Percentiles rank a stretch among this genome's conserved stretches.
Conservation (phyloP, 1,140 invertebrate genomes). For the Carcinoscorpius rotundicauda region DNA sequence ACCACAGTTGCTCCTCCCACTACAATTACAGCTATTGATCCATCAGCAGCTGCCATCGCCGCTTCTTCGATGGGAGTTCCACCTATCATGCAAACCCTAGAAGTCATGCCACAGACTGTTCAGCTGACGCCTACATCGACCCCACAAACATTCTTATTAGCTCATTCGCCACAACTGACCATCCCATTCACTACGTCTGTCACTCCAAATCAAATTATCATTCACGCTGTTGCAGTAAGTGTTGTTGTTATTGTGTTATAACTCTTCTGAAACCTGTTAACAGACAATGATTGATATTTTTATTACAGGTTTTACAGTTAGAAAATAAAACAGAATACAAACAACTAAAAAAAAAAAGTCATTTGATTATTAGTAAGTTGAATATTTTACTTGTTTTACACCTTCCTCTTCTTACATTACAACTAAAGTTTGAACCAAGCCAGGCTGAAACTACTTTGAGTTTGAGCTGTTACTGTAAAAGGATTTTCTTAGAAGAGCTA, state of each 20-base stretch:
- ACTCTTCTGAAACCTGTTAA: not conserved
- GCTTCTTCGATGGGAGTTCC: slow-evolving; percentile 5
- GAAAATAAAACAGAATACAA: not conserved
- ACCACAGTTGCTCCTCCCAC: no score
- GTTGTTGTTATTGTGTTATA: not conserved
- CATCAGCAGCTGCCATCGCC: slow-evolving; percentile 2
- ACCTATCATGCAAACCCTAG: slow-evolving; percentile 13
- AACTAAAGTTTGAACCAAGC: not conserved
- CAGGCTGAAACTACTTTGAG: not conserved
- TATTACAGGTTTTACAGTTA: not conserved
- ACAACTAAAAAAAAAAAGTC: not conserved
- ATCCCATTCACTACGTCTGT: slow-evolving; percentile 13
- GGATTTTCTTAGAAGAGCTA: slow-evolving; percentile 1
- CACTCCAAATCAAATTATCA: slow-evolving; percentile 15
- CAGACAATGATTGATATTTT: not conserved
- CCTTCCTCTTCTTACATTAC: not conserved
- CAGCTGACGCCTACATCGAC: slow-evolving; percentile 7
- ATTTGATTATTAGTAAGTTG: no score
- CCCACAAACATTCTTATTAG: slow-evolving; percentile 10
- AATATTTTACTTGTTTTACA: not conserved
- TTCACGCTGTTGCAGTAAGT: slow-evolving; percentile 15
- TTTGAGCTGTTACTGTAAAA: slow-evolving; percentile 4
- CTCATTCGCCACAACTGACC: slow-evolving; percentile 9
- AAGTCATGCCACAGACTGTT: slow-evolving; percentile 16
- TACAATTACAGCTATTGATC: no score